A percentile compares a stretch with the other conserved stretches of the same genome.
Conservation (phyloP, 37 sponge, comb jelly and placozoan species). For the Mnemiopsis leidyi region DNA sequence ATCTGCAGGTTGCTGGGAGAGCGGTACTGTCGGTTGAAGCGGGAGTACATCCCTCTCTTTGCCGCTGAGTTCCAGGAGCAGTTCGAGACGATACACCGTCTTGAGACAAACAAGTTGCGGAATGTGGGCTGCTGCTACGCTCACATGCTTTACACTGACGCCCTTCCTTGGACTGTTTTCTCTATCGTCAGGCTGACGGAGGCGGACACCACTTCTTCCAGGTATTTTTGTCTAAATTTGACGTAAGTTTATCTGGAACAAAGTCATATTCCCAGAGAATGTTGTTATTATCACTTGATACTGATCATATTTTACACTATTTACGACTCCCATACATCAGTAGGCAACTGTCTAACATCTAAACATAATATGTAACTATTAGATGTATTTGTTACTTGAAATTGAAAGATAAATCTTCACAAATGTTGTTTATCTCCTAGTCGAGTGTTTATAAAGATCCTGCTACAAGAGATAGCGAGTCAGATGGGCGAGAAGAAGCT, state of each 20-base stretch:
- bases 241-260: no score
- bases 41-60: slow-evolving; percentile 84
- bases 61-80: slow-evolving; percentile 78
- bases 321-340: no score
- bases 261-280: no score
- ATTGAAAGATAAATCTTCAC: no score
- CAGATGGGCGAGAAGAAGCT: slow-evolving; percentile 89
- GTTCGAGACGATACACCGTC: slow-evolving; percentile 88
- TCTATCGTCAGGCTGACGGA: slow-evolving; percentile 91
- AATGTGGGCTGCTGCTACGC: slow-evolving; percentile 93
- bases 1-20: slow-evolving; percentile 53
- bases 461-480: slow-evolving; percentile 95
- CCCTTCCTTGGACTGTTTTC: slow-evolving; percentile 92
- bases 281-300: no score
- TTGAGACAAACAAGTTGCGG: slow-evolving; percentile 96
- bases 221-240: slow-evolving; percentile 67
- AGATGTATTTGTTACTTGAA: no score
- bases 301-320: no score
- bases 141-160: slow-evolving; percentile 90
- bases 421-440: no score
- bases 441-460: slow-evolving; percentile 97
- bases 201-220: slow-evolving; percentile 96
- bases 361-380: no score
- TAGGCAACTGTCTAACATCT: no score
- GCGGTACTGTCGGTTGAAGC: slow-evolving; percentile 87